Base-by-base conservation (phyloP, 92 coral and sea anemone species). In the Palythoa grandiflora region DNA sequence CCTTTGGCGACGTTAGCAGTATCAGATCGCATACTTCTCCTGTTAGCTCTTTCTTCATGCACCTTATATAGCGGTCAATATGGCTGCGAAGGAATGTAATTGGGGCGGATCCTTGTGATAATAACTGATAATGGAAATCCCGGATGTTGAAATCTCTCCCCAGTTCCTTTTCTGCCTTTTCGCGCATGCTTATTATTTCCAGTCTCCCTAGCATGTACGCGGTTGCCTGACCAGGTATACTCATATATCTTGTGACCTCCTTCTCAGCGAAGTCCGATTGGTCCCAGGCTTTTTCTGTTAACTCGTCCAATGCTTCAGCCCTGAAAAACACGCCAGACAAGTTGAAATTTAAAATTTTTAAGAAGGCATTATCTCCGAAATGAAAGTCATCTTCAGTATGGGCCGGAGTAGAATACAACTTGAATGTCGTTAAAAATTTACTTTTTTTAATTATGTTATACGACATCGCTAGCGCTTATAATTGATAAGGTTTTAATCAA, bases 161-260 rank as follows among this genome's bases (percentile, higher is more conserved):
- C 85, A 97, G 88, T 36, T 84, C 90, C 74, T 57, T 88, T 91
- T 95, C 89, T 48, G 96, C 94, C 73, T 92, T 91, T 38, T 83
- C 89, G 47, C 99, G 96, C 92, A 97, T 90, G 76, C 80, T 87
- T 54, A 97, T 87, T 63, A 97, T 89, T 28, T 92, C 95, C 86
- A 97, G 94, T 89, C 96, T 94, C 63, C 99, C 99, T 55, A 97
- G 83, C 99, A 97, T 97, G 87, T 97, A 97, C 39, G 98, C 98
- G 7, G 98, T 97, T 0, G 99, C 99, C 65, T 97, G 99, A 36
- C 99, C 99, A 2, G 98, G 98, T 48, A 83, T 89, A 91, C 98
- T 95, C 93, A 95, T 98, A 96, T 97, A 97, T n/a, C 99, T 92
- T 51, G 98, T 97, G 11, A 97, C 93, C 72, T 97, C 99, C 75